Evolutionary conservation across 1,140 invertebrate genomes (phyloP).

Genomic region (Drosophila auraria): DNA sequence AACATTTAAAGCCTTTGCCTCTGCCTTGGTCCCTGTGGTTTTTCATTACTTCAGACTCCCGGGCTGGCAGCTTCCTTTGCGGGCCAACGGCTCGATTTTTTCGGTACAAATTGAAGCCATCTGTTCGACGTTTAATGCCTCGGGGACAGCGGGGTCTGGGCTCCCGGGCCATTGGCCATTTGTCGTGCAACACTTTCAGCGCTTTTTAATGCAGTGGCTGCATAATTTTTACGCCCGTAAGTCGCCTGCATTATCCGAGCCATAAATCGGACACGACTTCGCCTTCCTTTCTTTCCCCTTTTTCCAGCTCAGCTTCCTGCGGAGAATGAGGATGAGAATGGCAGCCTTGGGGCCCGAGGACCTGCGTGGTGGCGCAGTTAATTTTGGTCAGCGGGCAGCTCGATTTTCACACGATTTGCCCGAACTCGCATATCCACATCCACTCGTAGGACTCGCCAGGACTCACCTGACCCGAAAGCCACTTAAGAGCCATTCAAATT

Average conservation of each 20-base stretch:
- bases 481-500: conserved; percentile 80
- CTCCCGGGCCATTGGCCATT: conserved; percentile 44
- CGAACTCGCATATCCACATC: conserved; percentile 1
- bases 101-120: conserved; percentile 76
- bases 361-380: conserved; percentile 66
- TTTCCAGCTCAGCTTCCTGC: not conserved
- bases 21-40: not conserved
- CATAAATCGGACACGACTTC: conserved; percentile 64
- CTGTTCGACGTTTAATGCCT: conserved; percentile 74
- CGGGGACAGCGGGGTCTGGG: conserved; percentile 10
- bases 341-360: not conserved
- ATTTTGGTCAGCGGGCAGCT: conserved; percentile 66
- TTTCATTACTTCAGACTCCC: not conserved
- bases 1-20: not conserved
- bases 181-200: conserved; percentile 56
- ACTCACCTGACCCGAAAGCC: conserved; percentile 52
- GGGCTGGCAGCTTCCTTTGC: not conserved
- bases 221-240: conserved; percentile 77
- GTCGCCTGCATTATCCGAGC: conserved; percentile 79
- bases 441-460: not conserved
- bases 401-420: conserved; percentile 69
- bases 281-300: conserved; percentile 2
- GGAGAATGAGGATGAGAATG: not conserved
- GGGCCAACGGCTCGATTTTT: conserved; percentile 25
- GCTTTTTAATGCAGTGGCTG: conserved; percentile 78